Evolutionary conservation across 92 coral and sea anemone species (phyloP).

Genomic region (Siderastrea siderea): DNA sequence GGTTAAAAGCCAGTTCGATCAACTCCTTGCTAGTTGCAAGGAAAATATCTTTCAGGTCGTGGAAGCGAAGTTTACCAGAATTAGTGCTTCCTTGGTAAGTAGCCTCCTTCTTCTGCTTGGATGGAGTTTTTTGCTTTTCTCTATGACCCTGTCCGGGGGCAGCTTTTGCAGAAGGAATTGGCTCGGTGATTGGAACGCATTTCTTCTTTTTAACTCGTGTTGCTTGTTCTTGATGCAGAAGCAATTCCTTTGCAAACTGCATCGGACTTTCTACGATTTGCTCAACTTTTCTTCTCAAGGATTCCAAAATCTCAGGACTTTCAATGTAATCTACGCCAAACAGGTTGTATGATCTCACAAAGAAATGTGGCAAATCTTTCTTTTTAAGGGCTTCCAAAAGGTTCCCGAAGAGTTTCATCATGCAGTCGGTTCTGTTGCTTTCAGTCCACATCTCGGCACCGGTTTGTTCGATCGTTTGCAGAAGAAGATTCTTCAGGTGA

Average conservation of each 20-base stretch:
- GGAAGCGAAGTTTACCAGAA: neutral
- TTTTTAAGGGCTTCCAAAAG: slow-evolving; percentile 56
- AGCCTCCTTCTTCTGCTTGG: neutral
- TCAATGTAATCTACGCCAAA: slow-evolving; percentile 60
- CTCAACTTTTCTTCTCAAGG: slow-evolving; percentile 60
- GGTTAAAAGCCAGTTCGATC: neutral
- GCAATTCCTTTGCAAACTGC: slow-evolving; percentile 42
- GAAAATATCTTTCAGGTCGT: slow-evolving; percentile 3
- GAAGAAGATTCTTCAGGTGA: slow-evolving; percentile 72
- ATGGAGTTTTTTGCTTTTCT: neutral
- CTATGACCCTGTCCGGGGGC: neutral
- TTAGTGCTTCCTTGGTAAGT: neutral
- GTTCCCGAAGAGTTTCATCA: slow-evolving; percentile 71
- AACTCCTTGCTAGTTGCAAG: neutral
- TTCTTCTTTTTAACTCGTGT: neutral
- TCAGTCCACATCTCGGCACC: slow-evolving; percentile 66
- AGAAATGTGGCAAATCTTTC: slow-evolving; percentile 68
- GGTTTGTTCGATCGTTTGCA: slow-evolving; percentile 71
- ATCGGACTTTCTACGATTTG: slow-evolving; percentile 57
- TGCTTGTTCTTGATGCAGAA: neutral
- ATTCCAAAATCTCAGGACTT: slow-evolving; percentile 51
- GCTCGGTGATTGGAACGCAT: neutral
- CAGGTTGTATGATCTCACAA: slow-evolving; percentile 72
- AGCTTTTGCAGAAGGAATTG: neutral
- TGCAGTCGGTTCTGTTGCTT: slow-evolving; percentile 63